Evolutionary conservation across 2,113 vertebrate genomes (phyloP).

Genomic region (Prunella fulvescens): DNA sequence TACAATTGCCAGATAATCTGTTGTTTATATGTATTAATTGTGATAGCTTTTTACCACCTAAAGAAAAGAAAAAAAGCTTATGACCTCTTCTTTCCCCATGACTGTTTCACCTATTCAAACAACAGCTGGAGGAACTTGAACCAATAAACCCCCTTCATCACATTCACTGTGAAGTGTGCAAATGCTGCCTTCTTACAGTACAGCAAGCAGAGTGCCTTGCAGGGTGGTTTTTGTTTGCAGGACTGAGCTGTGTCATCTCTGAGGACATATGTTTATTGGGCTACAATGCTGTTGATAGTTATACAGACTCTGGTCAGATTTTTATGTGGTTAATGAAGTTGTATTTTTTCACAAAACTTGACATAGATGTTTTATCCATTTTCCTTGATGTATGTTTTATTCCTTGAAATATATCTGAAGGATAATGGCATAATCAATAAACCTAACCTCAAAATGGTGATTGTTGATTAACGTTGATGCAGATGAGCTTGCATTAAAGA

Average conservation of each 20-base stretch:
- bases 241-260: not conserved
- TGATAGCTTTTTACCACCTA: not conserved
- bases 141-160: not conserved
- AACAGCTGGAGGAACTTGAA: not conserved
- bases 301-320: not conserved
- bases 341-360: not conserved
- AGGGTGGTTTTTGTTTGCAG: not conserved
- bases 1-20: not conserved
- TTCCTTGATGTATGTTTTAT: not conserved
- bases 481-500: slow-evolving; percentile 45
- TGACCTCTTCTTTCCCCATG: not conserved
- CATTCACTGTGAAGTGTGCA: not conserved
- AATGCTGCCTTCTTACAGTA: not conserved
- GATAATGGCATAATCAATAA: not conserved
- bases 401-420: not conserved
- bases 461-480: not conserved
- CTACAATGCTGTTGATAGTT: not conserved
- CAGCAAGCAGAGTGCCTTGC: not conserved
- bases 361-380: not conserved
- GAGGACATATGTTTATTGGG: not conserved
- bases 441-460: not conserved
- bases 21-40: not conserved
- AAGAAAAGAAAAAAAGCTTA: not conserved
- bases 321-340: not conserved
- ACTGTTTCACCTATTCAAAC: not conserved